These are phyloP conservation scores for Bettongia penicillata DNA, from an alignment of 2,113 vertebrate species.

Conservation along the genomic window DNA sequence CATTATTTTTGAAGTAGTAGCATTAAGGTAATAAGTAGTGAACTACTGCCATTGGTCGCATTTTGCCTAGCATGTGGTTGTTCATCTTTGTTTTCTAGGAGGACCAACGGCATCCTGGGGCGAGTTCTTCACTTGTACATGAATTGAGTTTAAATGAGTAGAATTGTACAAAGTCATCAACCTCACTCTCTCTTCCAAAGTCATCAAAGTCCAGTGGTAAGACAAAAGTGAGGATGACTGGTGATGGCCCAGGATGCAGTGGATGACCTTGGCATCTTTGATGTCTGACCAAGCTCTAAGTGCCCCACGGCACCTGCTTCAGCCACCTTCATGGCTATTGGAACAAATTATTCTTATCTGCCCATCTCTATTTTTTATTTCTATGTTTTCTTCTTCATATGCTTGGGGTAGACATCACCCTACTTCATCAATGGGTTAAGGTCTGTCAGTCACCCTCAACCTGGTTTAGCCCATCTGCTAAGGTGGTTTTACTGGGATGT, in stretches of 20 bases:
- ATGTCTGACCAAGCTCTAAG: background rate
- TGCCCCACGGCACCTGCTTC: background rate
- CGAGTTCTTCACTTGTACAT: background rate
- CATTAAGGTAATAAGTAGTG: background rate
- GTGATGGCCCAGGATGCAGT: background rate
- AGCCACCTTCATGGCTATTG: background rate
- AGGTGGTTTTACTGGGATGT: no score
- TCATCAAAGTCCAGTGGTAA: background rate
- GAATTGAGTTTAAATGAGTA: background rate
- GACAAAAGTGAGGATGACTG: no score
- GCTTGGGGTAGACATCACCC: background rate
- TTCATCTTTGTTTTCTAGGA: background rate
- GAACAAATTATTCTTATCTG: background rate
- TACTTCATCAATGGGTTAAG: background rate
- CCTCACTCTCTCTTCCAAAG: background rate
- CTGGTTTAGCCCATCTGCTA: no score
- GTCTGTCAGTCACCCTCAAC: background rate
- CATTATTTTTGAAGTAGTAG: background rate
- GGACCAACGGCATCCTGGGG: background rate
- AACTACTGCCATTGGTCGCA: background rate
- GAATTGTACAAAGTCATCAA: background rate
- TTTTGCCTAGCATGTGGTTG: background rate
- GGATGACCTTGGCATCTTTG: background rate
- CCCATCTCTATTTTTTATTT: no score
- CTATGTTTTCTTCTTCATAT: no score